Evolutionary conservation across 2,888 invertebrate species (phyloP).

Genomic region (Caenorhabditis afra): DNA sequence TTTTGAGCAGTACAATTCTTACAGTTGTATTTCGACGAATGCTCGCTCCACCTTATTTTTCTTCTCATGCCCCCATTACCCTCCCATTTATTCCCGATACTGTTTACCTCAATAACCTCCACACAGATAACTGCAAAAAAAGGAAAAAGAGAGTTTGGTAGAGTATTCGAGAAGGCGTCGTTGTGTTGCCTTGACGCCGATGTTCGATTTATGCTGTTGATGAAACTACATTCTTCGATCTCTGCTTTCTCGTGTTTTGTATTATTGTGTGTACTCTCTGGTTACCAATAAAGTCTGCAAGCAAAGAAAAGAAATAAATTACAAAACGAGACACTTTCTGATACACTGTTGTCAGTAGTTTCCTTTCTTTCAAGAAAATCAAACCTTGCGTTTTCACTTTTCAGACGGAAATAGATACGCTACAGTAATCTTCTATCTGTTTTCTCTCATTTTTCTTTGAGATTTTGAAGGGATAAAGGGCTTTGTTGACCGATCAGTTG

Average conservation of each 20-base stretch:
- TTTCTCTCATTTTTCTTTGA: not conserved
- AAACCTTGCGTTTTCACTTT: not conserved
- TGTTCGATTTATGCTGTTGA: not conserved
- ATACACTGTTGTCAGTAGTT: not conserved
- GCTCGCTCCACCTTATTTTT: too few species aligned
- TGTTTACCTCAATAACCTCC: not conserved
- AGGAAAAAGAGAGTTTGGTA: too few species aligned
- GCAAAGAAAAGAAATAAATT: not conserved
- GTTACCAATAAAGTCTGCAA: conserved; percentile 11
- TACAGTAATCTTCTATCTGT: not conserved
- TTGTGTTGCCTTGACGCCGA: too few species aligned
- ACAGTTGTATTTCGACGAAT: not conserved
- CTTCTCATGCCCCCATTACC: too few species aligned
- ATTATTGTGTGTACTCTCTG: conserved; percentile 1
- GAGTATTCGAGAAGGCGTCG: too few species aligned
- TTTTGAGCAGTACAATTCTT: conserved; percentile 1
- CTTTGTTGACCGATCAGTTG: conserved; percentile 30
- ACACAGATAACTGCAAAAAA: not conserved
- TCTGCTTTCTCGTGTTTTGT: not conserved
- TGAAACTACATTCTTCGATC: conserved; percentile 19
- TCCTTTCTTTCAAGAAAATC: not conserved
- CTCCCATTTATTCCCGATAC: too few species aligned
- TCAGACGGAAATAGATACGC: not conserved
- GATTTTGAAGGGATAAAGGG: conserved; percentile 14
- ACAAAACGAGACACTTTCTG: too few species aligned